Evolutionary conservation across 2,113 vertebrate genomes (phyloP).

Genomic region (Romanogobio albipinnatus): DNA sequence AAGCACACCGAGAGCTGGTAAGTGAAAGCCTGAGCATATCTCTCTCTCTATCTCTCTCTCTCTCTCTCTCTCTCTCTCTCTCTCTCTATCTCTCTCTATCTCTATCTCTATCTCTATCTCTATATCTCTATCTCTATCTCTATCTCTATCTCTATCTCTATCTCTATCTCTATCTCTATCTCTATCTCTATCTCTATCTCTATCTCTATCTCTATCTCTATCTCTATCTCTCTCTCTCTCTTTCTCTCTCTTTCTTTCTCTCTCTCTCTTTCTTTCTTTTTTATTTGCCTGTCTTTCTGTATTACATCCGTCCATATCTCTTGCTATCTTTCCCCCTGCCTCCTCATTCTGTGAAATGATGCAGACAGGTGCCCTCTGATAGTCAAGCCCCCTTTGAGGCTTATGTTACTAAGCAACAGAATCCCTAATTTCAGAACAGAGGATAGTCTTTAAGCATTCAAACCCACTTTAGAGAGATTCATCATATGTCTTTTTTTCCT

Average conservation of each 20-base stretch:
- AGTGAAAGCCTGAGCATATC: not conserved
- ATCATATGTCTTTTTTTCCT: constrained; percentile 18
- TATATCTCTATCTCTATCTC: too few relatives aligned
- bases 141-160: not conserved
- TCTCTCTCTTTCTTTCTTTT: not conserved
- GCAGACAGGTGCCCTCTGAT: constrained; percentile 52
- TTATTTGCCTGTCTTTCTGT: not conserved
- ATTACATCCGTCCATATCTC: constrained; percentile 9
- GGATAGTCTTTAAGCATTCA: constrained; percentile 54
- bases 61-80: too few relatives aligned
- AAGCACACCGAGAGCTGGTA: constrained; percentile 64
- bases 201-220: constrained; percentile 8
- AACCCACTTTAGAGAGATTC: constrained; percentile 36
- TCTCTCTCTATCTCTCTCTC: not conserved
- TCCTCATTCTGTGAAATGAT: constrained; percentile 52
- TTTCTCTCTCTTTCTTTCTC: too few relatives aligned
- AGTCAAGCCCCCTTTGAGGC: constrained; percentile 52
- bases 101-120: too few relatives aligned
- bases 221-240: too few relatives aligned
- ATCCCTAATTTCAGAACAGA: constrained; percentile 60
- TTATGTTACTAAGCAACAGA: constrained; percentile 60
- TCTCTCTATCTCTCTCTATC: too few relatives aligned
- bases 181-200: too few relatives aligned
- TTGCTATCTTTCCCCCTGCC: constrained; percentile 27
- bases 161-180: too few relatives aligned